Evolutionary conservation across 2,113 vertebrate genomes (phyloP).

Genomic region (Xyliphius kryptos): DNA sequence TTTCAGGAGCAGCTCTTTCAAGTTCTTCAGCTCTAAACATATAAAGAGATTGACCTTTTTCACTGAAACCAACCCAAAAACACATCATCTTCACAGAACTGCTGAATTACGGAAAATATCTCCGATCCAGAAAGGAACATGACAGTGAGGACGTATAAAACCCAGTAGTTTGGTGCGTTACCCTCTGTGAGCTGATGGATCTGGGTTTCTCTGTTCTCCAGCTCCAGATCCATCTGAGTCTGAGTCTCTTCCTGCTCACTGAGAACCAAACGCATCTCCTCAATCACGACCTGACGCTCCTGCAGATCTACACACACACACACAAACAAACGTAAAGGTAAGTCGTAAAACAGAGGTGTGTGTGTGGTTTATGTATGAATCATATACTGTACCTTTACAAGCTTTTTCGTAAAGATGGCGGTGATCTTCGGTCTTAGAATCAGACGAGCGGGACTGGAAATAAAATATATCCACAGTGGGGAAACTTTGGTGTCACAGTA

Average conservation of each 20-base stretch:
- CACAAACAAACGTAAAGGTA: too few species aligned
- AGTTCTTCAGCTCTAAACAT: conserved; percentile 56
- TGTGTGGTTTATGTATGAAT: too few species aligned
- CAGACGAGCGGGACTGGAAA: conserved; percentile 56
- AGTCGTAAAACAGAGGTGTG: too few species aligned
- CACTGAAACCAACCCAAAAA: background rate
- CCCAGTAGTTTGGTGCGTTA: conserved; percentile 47
- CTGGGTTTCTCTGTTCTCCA: conserved; percentile 70
- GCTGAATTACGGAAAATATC: background rate
- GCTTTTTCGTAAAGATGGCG: conserved; percentile 64
- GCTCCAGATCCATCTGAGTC: conserved; percentile 71
- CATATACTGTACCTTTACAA: conserved; percentile 66
- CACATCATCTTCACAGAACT: background rate
- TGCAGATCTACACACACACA: conserved; percentile 60
- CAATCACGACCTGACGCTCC: conserved; percentile 71
- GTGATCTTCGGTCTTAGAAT: conserved; percentile 62
- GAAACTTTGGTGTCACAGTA: too few species aligned
- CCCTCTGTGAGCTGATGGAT: conserved; percentile 64
- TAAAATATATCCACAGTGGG: too few species aligned
- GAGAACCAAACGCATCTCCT: conserved; percentile 78
- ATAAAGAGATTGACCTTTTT: too few species aligned
- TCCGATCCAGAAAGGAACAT: background rate
- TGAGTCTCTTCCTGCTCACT: conserved; percentile 90
- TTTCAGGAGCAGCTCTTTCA: conserved; percentile 41
- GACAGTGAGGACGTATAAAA: too few species aligned